Evolutionary conservation across 1,140 invertebrate genomes (phyloP).

Genomic region (Cardiocondyla obscurior): DNA sequence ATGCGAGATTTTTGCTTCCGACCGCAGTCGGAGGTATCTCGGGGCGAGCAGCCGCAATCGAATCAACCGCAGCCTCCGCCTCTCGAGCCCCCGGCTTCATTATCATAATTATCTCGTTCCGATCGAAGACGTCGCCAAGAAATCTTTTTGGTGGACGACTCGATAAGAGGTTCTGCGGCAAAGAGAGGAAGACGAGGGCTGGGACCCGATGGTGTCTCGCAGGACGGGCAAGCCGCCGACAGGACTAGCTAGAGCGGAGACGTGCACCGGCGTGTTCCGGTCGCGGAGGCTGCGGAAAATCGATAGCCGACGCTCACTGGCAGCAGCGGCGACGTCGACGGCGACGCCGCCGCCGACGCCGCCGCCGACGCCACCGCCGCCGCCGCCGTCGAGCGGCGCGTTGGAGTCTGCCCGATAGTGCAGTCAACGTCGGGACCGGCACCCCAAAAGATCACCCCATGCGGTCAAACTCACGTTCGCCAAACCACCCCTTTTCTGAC

Average conservation of each 20-base stretch:
- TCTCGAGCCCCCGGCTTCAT: background rate
- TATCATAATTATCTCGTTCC: background rate
- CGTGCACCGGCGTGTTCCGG: conserved; percentile 67
- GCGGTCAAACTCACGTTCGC: conserved; percentile 63
- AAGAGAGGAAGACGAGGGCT: conserved; percentile 22
- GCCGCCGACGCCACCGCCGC: background rate
- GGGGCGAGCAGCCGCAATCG: background rate
- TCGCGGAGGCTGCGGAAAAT: conserved; percentile 81
- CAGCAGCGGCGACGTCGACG: conserved; percentile 43
- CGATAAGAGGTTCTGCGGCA: background rate
- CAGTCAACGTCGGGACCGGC: conserved; percentile 79
- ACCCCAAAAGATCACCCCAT: conserved; percentile 73
- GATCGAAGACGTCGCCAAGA: background rate
- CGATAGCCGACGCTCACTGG: conserved; percentile 73
- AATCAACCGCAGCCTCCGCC: background rate
- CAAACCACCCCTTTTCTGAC: conserved; percentile 59
- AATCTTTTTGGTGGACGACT: background rate
- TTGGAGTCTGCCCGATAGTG: conserved; percentile 74
- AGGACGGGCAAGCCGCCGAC: conserved; percentile 32
- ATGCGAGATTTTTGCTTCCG: background rate
- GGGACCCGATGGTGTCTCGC: conserved; percentile 40
- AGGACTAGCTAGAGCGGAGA: conserved; percentile 47
- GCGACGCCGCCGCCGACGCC: background rate
- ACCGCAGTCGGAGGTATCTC: background rate
- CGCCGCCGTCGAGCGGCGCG: conserved; percentile 70